Base-by-base conservation (phyloP, 2,888 invertebrate species). In the Dynastes hyllus region DNA sequence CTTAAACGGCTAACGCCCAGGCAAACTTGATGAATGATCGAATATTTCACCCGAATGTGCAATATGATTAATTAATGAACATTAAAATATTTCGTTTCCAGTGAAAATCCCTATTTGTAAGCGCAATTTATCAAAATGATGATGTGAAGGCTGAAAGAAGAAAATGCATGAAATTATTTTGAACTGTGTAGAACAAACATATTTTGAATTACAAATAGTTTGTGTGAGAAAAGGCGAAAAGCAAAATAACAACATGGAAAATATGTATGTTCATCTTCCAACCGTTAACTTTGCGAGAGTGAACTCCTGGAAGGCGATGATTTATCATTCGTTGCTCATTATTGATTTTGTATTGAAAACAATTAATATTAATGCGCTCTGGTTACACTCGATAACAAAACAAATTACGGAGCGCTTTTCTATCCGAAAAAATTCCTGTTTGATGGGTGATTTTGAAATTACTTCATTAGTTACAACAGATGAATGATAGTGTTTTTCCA, bases 21-120 rank as follows among this genome's bases (percentile, higher is more conserved):
- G 55, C 55, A 71, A 53, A 83, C 80, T 84, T 87, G 86, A 87
- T 87, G 85, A 86, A 87, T 86, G 86, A 86, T 86, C 85, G 83
- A 84, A 85, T 85, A 85, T 83, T 86, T 85, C 84, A 83, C 81
- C 83, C 81, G 55, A 71, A 80, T 79, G 80, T 80, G 81, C 81
- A 81, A 83, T 83, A 83, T 85, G 85, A 86, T 86, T 87, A 86
- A 86, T 86, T 86, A 86, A 85, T 85, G 84, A 85, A 84, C 85
- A 85, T 84, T 85, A 84, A 85, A 86, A 85, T 86, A 85, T 85
- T 85, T 85, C 84, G 84, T 83, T 83, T 82, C 79, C 79, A 77
- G 77, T 70, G 79, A 78, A 83, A 82, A 80, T 81, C 80, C 79
- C 63, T 76, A 79, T 80, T 79, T 70, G 79, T 78, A 70, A 61